Evolutionary conservation across 2,113 vertebrate species (phyloP).

Genomic region (Indicator indicator): DNA sequence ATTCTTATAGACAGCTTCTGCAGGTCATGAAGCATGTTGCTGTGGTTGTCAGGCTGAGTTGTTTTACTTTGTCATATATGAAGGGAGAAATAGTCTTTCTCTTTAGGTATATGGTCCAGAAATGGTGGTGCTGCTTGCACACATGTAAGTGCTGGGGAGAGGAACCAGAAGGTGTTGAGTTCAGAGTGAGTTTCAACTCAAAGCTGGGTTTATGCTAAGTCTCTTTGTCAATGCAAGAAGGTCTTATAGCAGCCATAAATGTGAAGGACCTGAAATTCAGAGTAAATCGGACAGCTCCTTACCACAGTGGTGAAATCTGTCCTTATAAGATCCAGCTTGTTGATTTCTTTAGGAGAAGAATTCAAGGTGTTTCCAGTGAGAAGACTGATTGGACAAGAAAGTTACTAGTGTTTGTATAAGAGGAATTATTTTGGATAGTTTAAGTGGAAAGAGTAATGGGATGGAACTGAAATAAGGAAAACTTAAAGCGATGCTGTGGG

Average conservation of each 20-base stretch:
- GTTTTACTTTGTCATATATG: background rate
- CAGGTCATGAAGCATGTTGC: background rate
- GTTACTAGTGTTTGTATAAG: background rate
- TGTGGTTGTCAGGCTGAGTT: slow-evolving; percentile 31
- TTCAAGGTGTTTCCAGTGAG: background rate
- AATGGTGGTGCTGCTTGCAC: background rate
- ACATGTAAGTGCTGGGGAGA: background rate
- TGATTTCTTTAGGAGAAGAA: slow-evolving; percentile 1
- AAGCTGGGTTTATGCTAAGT: background rate
- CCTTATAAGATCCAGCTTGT: background rate
- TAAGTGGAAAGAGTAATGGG: background rate
- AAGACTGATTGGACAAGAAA: background rate
- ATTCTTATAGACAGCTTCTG: background rate
- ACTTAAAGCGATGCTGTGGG: background rate
- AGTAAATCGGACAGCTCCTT: background rate
- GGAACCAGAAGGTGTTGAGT: background rate
- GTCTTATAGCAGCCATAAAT: background rate
- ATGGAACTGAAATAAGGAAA: slow-evolving; percentile 37
- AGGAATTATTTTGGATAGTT: slow-evolving; percentile 24
- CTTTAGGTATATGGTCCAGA: background rate
- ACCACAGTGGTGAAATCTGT: background rate
- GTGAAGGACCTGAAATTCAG: background rate
- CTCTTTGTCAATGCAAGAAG: background rate
- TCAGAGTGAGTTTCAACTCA: background rate
- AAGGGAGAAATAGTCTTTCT: slow-evolving; percentile 7